These are phyloP conservation scores for Xyrauchen texanus DNA, from an alignment of 2,113 vertebrate genomes.

Conservation along the genomic window DNA sequence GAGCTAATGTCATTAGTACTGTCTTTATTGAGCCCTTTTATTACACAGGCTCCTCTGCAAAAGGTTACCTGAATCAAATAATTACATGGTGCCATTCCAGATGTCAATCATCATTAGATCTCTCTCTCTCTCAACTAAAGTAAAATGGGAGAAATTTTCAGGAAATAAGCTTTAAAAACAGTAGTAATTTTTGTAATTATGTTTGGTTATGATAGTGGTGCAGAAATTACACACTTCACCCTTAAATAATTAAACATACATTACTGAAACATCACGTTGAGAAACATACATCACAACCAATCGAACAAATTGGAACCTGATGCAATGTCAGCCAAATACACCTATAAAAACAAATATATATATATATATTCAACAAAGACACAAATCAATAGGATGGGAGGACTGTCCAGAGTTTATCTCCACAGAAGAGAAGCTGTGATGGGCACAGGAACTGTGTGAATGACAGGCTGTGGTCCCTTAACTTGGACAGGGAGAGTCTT, in stretches of 20 bases:
- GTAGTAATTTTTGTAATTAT: too few species aligned
- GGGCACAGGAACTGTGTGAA: conserved; percentile 22
- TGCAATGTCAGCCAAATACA: background rate
- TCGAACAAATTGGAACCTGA: background rate
- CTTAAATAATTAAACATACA: background rate
- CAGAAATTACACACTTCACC: too few species aligned
- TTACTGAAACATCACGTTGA: background rate
- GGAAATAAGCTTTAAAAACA: too few species aligned
- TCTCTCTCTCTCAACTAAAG: too few species aligned
- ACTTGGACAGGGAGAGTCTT: conserved; percentile 59
- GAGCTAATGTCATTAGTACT: too few species aligned
- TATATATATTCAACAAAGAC: background rate
- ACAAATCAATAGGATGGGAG: background rate
- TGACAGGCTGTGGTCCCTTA: conserved; percentile 57
- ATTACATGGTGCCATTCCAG: too few species aligned
- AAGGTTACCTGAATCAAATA: too few species aligned
- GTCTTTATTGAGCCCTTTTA: too few species aligned
- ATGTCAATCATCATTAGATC: too few species aligned
- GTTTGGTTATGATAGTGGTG: too few species aligned
- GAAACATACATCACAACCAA: background rate
- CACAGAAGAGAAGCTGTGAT: background rate
- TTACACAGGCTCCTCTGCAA: too few species aligned
- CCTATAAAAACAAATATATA: background rate
- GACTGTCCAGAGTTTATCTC: background rate
- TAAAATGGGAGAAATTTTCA: too few species aligned